Evolutionary conservation across 2,888 invertebrate species (phyloP).

Genomic region (Napeogenes sylphis): DNA sequence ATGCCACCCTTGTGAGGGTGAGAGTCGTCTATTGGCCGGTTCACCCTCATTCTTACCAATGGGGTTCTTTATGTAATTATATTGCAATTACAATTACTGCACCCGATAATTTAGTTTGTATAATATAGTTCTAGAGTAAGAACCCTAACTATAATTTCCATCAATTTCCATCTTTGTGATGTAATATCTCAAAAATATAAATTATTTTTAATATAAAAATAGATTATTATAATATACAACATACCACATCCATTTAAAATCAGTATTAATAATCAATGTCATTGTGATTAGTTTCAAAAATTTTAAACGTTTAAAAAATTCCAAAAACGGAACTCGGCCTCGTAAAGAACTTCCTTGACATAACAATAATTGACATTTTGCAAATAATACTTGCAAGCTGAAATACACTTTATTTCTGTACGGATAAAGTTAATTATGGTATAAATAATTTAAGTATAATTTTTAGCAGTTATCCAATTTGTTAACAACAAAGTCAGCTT

Average conservation of each 20-base stretch:
- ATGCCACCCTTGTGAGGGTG: slow-evolving; percentile 16
- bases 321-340: slow-evolving; percentile 22
- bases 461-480: slow-evolving; percentile 5
- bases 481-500: slow-evolving; percentile 9
- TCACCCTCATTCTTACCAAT: not conserved
- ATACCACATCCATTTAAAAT: no score
- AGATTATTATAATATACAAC: no score
- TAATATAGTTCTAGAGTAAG: no score
- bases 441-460: not conserved
- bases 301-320: slow-evolving; percentile 14
- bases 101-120: no score
- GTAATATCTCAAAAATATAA: no score
- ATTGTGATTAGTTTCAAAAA: slow-evolving; percentile 6
- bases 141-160: no score
- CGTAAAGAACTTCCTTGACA: slow-evolving; percentile 33
- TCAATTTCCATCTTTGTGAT: no score
- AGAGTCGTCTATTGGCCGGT: slow-evolving; percentile 17
- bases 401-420: slow-evolving; percentile 12
- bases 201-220: no score
- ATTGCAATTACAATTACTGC: no score
- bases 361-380: slow-evolving; percentile 31
- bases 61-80: slow-evolving; percentile 2
- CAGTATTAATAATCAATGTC: no score
- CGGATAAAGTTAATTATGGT: slow-evolving; percentile 18
- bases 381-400: slow-evolving; percentile 4